Conservation (phyloP, 2,113 vertebrate species). For the Junco hyemalis region DNA sequence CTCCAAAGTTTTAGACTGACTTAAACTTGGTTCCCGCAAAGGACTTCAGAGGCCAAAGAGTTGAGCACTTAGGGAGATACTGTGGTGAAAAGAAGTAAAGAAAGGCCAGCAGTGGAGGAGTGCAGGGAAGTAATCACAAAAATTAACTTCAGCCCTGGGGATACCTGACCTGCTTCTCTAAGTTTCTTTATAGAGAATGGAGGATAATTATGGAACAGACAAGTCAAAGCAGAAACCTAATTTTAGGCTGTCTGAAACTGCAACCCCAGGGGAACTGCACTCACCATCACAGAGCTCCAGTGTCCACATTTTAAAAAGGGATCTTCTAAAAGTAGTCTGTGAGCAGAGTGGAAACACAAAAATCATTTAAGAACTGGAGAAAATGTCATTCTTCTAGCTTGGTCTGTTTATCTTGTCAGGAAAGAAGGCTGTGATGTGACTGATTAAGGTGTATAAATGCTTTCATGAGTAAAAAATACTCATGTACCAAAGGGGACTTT, state of each 20-base stretch:
- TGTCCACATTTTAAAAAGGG: background rate
- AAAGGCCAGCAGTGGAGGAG: background rate
- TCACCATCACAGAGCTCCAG: background rate
- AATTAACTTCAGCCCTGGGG: background rate
- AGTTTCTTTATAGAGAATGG: background rate
- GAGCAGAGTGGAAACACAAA: background rate
- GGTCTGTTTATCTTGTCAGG: background rate
- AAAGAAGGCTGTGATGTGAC: background rate
- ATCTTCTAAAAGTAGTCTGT: background rate
- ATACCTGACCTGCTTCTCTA: background rate
- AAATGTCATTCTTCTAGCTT: background rate
- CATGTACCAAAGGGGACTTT: background rate
- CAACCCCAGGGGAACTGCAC: background rate
- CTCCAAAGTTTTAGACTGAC: background rate
- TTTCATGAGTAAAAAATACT: background rate
- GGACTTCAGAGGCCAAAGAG: background rate
- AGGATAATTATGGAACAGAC: background rate
- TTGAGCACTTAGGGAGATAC: rapidly evolving
- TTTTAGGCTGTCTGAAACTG: background rate
- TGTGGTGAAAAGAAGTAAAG: background rate
- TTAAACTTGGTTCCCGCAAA: background rate
- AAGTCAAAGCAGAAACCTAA: background rate
- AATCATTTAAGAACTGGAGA: background rate
- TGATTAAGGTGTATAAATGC: background rate
- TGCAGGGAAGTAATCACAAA: background rate